Evolutionary conservation across 2,113 vertebrate genomes (phyloP).

Genomic region (Edolisoma coerulescens): DNA sequence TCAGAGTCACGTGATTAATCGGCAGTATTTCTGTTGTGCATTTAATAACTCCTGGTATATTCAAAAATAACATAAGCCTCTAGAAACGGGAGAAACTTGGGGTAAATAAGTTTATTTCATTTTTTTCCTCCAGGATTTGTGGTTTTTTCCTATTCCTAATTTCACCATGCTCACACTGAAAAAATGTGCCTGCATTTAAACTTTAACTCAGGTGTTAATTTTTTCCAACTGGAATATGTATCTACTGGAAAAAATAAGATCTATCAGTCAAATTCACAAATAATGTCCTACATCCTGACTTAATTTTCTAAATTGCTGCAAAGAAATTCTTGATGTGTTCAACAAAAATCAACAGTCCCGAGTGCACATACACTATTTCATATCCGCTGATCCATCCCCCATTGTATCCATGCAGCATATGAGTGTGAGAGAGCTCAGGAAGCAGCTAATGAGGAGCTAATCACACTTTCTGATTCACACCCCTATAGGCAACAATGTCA

Average conservation of each 20-base stretch:
- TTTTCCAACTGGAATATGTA: neutral
- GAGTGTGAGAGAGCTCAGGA: neutral
- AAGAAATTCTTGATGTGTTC: neutral
- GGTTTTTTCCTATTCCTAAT: neutral
- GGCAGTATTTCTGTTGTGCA: neutral
- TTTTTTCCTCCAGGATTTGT: neutral
- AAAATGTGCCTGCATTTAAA: neutral
- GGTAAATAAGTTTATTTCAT: neutral
- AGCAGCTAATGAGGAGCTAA: neutral
- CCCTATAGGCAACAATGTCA: neutral
- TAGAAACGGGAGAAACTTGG: neutral
- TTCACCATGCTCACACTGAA: neutral
- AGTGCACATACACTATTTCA: neutral
- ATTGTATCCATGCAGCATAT: neutral
- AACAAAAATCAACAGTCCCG: neutral
- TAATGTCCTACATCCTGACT: neutral
- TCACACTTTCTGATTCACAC: constrained; percentile 38
- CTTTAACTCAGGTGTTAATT: neutral
- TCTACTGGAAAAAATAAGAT: neutral
- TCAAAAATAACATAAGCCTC: neutral
- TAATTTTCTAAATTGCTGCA: neutral
- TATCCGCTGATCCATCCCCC: neutral
- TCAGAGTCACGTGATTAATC: neutral
- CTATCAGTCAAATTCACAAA: neutral
- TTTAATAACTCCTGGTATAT: neutral